Evolutionary conservation across 2,797 vertebrate genomes (phyloP).

Genomic region (Lophura swinhoii): DNA sequence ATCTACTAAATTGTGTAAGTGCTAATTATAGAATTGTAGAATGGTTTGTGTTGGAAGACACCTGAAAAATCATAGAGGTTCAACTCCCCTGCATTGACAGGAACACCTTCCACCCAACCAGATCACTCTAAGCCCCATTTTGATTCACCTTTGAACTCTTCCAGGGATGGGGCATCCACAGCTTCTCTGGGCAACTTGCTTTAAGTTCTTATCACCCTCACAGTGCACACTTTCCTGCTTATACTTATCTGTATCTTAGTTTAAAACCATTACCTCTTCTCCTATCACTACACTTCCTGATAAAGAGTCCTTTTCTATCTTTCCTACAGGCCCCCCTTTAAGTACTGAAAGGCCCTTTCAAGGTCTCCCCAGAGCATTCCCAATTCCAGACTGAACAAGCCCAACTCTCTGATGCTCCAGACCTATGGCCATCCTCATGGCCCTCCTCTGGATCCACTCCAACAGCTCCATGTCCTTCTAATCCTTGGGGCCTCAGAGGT

Average conservation of each 20-base stretch:
- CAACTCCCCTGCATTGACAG: neutral
- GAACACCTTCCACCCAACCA: neutral
- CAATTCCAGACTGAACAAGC: no score
- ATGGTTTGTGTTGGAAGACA: neutral
- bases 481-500: neutral
- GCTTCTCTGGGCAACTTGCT: neutral
- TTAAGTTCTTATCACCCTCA: neutral
- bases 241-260: no score
- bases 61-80: neutral
- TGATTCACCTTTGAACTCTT: neutral
- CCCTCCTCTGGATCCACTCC: no score
- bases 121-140: neutral
- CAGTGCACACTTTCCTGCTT: neutral
- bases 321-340: neutral
- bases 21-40: neutral
- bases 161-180: no score
- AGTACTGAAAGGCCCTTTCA: no score
- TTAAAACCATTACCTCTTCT: no score
- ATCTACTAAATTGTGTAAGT: neutral
- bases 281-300: neutral
- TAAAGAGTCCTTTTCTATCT: neutral
- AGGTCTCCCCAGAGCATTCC: no score
- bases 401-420: no score
- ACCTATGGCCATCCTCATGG: no score
- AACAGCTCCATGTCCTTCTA: neutral